Percentiles rank a stretch among this genome's conserved stretches.
Evolutionary conservation across 37 sponge, comb jelly and placozoan genomes (phyloP).

Genomic region (Haliclona indistincta): DNA sequence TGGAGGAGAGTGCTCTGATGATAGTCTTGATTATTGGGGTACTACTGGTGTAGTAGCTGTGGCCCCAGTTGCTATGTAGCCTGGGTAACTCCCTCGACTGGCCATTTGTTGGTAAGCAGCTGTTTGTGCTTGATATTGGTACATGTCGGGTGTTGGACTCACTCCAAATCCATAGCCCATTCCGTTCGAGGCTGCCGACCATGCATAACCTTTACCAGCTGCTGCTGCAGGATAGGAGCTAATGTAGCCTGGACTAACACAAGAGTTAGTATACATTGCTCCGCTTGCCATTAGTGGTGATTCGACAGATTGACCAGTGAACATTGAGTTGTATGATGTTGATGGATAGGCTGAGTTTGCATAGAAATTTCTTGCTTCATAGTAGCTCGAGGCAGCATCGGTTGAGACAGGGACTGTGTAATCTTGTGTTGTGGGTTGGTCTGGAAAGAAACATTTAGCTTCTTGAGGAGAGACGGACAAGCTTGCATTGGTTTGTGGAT

Average conservation of each 20-base stretch:
- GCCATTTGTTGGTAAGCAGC: slow-evolving; percentile 10
- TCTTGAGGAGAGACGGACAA: background rate
- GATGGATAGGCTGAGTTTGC: slow-evolving; percentile 17
- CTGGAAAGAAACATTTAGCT: background rate
- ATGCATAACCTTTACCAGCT: slow-evolving; percentile 52
- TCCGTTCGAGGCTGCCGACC: slow-evolving; percentile 51
- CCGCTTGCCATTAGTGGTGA: background rate
- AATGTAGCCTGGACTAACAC: slow-evolving; percentile 55
- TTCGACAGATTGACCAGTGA: background rate
- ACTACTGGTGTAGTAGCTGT: too few relatives aligned
- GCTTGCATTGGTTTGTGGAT: background rate
- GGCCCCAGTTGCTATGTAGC: background rate
- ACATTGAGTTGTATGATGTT: slow-evolving; percentile 2
- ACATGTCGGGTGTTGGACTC: slow-evolving; percentile 15
- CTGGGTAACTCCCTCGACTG: background rate
- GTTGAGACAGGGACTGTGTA: background rate
- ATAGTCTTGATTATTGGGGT: too few relatives aligned
- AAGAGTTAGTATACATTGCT: slow-evolving; percentile 18
- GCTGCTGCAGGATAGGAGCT: slow-evolving; percentile 40
- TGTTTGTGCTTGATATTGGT: slow-evolving; percentile 11
- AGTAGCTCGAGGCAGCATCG: background rate
- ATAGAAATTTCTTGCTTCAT: background rate
- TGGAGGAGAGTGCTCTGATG: too few relatives aligned
- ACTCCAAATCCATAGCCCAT: slow-evolving; percentile 39
- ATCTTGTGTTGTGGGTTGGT: background rate